Evolutionary conservation across 2,797 vertebrate genomes (phyloP).

Genomic region (Octomys mimax): DNA sequence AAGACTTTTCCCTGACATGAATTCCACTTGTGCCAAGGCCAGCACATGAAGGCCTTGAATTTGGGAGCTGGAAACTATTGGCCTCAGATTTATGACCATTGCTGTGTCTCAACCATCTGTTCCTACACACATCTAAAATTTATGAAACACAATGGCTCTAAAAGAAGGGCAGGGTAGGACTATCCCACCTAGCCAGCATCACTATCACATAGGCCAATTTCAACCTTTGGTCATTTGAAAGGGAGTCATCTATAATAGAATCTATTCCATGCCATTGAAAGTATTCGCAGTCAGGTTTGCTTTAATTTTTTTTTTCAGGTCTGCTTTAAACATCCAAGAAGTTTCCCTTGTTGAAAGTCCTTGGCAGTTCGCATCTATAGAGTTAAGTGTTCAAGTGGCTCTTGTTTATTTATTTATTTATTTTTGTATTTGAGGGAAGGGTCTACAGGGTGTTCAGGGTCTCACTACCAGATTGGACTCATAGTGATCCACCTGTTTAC

Average conservation of each 20-base stretch:
- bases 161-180: constrained; percentile 37
- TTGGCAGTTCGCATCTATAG: not conserved
- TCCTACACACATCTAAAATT: constrained; percentile 55
- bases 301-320: not conserved
- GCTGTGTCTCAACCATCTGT: constrained; percentile 51
- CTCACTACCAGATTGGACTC: too few relatives aligned
- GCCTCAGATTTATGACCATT: constrained; percentile 59
- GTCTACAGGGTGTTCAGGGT: too few relatives aligned
- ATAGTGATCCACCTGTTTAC: too few relatives aligned
- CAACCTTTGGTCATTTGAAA: constrained; percentile 19
- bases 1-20: not conserved
- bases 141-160: constrained; percentile 56
- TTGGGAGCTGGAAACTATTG: not conserved
- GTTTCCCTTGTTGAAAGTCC: not conserved
- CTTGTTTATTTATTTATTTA: not conserved
- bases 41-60: constrained; percentile 38
- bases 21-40: constrained; percentile 47
- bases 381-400: not conserved
- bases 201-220: not conserved
- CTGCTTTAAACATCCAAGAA: constrained; percentile 34
- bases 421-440: too few relatives aligned
- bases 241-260: not conserved
- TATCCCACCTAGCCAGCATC: not conserved
- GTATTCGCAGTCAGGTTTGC: not conserved
- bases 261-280: not conserved